Percentiles rank a stretch among this genome's conserved stretches.
These are phyloP conservation scores for Calephelis perditalis DNA, from an alignment of 2,888 invertebrate species.

Conservation along the genomic window DNA sequence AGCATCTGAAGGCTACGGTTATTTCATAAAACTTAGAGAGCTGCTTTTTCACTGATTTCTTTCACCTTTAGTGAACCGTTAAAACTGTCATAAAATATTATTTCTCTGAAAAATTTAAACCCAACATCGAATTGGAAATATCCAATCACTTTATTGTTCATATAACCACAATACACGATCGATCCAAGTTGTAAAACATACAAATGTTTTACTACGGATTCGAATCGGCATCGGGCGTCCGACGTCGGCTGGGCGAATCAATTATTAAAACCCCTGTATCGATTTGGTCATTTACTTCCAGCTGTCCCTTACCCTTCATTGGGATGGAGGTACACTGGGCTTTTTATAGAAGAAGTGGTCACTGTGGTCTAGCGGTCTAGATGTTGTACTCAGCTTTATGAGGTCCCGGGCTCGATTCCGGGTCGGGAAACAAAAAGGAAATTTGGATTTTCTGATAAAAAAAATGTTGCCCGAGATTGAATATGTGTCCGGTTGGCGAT, in stretches of 20 bases:
- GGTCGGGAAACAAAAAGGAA: no score
- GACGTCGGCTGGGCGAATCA: slow-evolving; percentile 40
- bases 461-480: no score
- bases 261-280: slow-evolving; percentile 55
- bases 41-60: no score
- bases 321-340: slow-evolving; percentile 35
- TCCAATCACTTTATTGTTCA: slow-evolving; percentile 6
- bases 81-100: not conserved
- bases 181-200: slow-evolving; percentile 31
- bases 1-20: no score
- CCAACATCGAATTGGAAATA: slow-evolving; percentile 2
- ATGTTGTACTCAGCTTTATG: no score
- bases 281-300: slow-evolving; percentile 64
- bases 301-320: slow-evolving; percentile 47
- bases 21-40: no score
- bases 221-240: slow-evolving; percentile 34
- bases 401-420: no score
- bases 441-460: no score
- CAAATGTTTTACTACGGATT: slow-evolving; percentile 36
- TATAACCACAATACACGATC: slow-evolving; percentile 22
- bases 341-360: no score
- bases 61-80: no score
- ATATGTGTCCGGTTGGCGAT: no score
- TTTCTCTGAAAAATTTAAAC: slow-evolving; percentile 5
- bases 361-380: no score